These are phyloP conservation scores for Epizoanthus ramosus DNA, from an alignment of 92 coral and sea anemone species.

Conservation along the genomic window DNA sequence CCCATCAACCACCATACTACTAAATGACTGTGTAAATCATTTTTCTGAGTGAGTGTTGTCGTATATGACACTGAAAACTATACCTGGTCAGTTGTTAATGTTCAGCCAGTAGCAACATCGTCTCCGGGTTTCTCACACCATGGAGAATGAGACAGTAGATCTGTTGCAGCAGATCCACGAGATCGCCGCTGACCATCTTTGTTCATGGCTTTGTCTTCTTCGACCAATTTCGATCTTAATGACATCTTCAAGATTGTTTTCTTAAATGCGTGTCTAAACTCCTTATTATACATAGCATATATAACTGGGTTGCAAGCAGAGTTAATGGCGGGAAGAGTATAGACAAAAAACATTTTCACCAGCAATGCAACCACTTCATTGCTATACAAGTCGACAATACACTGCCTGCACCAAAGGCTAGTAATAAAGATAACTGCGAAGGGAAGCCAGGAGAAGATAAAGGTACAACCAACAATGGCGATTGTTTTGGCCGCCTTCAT, in stretches of 20 bases:
- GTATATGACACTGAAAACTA: no score
- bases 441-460: constrained; percentile 29
- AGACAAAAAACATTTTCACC: constrained; percentile 41
- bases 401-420: constrained; percentile 25
- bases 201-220: not conserved
- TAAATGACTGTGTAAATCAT: no score
- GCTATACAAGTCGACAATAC: constrained; percentile 2
- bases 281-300: constrained; percentile 32
- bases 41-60: no score
- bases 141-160: not conserved
- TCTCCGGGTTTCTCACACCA: not conserved
- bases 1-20: no score
- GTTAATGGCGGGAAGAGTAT: constrained; percentile 39
- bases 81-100: no score
- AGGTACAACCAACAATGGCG: constrained; percentile 38
- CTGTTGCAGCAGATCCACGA: not conserved
- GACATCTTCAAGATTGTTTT: constrained; percentile 38
- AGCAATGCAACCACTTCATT: constrained; percentile 16
- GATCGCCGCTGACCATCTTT: not conserved
- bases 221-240: not conserved
- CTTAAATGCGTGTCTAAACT: constrained; percentile 30
- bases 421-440: constrained; percentile 8
- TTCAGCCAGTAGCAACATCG: no score
- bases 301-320: constrained; percentile 40
- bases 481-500: constrained; percentile 30